A percentile compares a stretch with the other conserved stretches of the same genome.
Conservation (phyloP, 1,140 invertebrate species). For the Rhynchophorus ferrugineus region DNA sequence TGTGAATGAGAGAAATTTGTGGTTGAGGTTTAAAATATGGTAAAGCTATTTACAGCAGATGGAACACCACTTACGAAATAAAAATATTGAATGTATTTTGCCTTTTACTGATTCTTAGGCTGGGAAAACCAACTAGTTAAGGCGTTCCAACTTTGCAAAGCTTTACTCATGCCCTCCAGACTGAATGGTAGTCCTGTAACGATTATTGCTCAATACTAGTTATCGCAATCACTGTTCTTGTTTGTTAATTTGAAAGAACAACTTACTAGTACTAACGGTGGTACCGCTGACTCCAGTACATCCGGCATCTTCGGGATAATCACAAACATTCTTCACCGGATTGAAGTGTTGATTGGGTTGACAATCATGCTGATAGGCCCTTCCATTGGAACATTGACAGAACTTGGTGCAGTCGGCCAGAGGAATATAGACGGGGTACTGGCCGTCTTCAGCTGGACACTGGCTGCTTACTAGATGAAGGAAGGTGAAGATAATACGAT, state of each 20-base stretch:
- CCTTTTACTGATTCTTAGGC: no score
- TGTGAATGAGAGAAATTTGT: no score
- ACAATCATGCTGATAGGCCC: slow-evolving; percentile 44
- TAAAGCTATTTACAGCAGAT: no score
- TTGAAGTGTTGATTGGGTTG: slow-evolving; percentile 48
- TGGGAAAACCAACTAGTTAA: neutral
- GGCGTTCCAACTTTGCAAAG: neutral
- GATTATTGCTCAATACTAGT: neutral
- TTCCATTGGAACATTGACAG: slow-evolving; percentile 48
- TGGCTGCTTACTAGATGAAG: neutral
- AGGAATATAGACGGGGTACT: slow-evolving; percentile 19
- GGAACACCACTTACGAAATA: no score
- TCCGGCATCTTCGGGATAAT: slow-evolving; percentile 39
- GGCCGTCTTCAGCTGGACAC: slow-evolving; percentile 22
- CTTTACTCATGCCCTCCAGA: neutral
- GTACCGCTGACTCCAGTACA: slow-evolving; percentile 11
- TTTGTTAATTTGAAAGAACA: no score
- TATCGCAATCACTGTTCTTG: neutral
- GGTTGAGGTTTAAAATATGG: no score
- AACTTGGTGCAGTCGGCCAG: slow-evolving; percentile 47
- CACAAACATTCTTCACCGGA: slow-evolving; percentile 44
- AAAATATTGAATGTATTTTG: no score
- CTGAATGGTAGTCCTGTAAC: neutral
- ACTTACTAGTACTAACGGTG: slow-evolving; percentile 4
- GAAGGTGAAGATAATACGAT: neutral